A percentile compares a stretch with the other conserved stretches of the same genome.
Conservation (phyloP, 1,140 invertebrate genomes). For the Anastrepha ludens region DNA sequence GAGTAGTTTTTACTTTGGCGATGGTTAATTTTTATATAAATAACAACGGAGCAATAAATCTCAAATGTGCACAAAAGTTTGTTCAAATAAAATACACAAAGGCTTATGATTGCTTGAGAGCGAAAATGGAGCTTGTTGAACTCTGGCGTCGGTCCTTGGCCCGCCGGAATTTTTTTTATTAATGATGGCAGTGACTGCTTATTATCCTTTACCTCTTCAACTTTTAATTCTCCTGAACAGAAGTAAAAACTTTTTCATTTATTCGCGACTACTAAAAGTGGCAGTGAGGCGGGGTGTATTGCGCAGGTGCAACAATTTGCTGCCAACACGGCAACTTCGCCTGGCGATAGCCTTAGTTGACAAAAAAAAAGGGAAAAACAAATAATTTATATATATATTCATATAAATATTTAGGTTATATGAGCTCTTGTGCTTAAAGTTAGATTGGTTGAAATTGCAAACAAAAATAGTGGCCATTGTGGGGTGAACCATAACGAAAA, state of each 20-base stretch:
- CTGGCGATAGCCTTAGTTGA: too few species aligned
- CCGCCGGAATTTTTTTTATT: background rate
- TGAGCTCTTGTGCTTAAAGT: background rate
- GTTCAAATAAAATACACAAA: background rate
- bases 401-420: too few species aligned
- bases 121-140: background rate
- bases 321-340: background rate
- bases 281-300: background rate
- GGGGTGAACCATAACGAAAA: background rate
- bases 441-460: slow-evolving; percentile 22
- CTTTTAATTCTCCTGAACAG: slow-evolving; percentile 33
- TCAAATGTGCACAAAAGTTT: background rate
- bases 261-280: background rate
- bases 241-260: slow-evolving; percentile 41
- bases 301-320: background rate
- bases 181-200: slow-evolving; percentile 11
- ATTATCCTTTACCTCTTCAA: background rate
- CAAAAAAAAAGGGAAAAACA: too few species aligned
- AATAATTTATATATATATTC: too few species aligned
- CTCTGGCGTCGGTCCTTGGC: background rate
- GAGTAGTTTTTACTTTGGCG: background rate
- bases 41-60: background rate
- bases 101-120: too few species aligned
- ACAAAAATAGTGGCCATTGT: background rate
- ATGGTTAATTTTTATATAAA: slow-evolving; percentile 19